Evolutionary conservation across 2,888 invertebrate species (phyloP), one percentile per base, ranked within the genome.

Genomic region (Stenchaetothrips biformis): DNA sequence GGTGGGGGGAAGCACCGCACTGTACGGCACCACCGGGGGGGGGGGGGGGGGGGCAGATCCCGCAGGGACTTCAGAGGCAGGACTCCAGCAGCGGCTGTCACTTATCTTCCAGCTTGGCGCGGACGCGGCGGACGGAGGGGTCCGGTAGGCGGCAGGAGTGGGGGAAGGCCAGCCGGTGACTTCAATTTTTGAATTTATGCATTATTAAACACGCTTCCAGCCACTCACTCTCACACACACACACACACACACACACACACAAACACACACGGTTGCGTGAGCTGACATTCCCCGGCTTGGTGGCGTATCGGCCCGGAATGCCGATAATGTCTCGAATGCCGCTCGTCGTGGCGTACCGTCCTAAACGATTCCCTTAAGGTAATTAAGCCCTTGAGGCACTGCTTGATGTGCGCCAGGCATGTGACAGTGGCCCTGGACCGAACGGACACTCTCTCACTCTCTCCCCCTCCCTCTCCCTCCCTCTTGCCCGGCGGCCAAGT

Each of bases 181-280:
- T 37, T 37, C 37, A 18, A 53, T 11, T 13, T 53, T 11, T 53
- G 53, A 18, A 59, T 59, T 8, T 59, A 59, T 59, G 59, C 59
- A 59, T 59, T 59, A 59, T 59, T 59, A 59, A 59, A 59, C 59
- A 59, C 59, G 59, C 9, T 53, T 53, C 53, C 53, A 53, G 53
- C 13, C 2, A 53, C 18, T 2, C 53, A 18, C 53, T 53, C 59
- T 16, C 13, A 9, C 13, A 13, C 6, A 6, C 18, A 18, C 59
- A 16, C 13, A 9, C 9, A 7, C 3, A 7, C 53, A 2, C 53
- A 9, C 13, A 16, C 13, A 3, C 53, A 16, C 2, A 11, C 16
- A 53, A 2, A 53, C 53, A n/a, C 37, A 37, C 37, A 37, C 1
- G 37, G 37, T 37, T 37, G 37, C 37, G 37, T 37, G 37, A 37